Evolutionary conservation across 2,888 invertebrate species (phyloP).

Genomic region (Chironomus riparius): DNA sequence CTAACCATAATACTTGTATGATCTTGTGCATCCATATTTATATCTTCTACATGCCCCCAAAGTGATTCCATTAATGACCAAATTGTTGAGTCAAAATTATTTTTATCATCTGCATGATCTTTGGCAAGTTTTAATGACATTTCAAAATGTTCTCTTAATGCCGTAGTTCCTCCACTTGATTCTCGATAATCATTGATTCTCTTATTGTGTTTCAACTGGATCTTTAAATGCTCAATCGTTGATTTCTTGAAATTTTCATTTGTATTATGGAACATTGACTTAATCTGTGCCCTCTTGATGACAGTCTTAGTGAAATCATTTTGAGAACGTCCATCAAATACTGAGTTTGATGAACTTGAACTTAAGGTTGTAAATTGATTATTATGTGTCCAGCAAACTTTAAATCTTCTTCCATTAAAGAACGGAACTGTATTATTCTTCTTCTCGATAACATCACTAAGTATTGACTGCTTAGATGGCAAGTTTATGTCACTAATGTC

Average conservation of each 20-base stretch:
- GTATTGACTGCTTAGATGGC: not conserved
- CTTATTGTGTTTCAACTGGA: conserved; percentile 52
- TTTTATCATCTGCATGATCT: conserved; percentile 33
- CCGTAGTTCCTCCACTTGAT: conserved; percentile 35
- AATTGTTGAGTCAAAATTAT: conserved; percentile 45
- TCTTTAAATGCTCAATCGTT: conserved; percentile 54
- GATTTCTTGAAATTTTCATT: conserved; percentile 42
- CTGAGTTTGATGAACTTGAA: conserved; percentile 34
- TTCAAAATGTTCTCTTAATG: conserved; percentile 50
- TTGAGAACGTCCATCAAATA: conserved; percentile 34
- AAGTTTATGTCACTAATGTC: conserved; percentile 17
- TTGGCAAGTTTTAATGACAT: conserved; percentile 41
- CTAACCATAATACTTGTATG: conserved; percentile 50
- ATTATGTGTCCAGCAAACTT: conserved; percentile 66
- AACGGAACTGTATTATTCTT: conserved; percentile 40
- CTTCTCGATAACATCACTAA: conserved; percentile 35
- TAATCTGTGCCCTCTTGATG: conserved; percentile 33
- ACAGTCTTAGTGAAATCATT: conserved; percentile 36
- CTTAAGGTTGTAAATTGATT: conserved; percentile 49
- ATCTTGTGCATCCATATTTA: conserved; percentile 39
- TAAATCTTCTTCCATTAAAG: conserved; percentile 55
- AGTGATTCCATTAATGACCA: conserved; percentile 73
- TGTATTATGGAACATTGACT: conserved; percentile 34
- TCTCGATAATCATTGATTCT: conserved; percentile 40
- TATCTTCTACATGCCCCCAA: conserved; percentile 69